Evolutionary conservation across 1,140 invertebrate genomes (phyloP).

Genomic region (Mercenaria mercenaria): DNA sequence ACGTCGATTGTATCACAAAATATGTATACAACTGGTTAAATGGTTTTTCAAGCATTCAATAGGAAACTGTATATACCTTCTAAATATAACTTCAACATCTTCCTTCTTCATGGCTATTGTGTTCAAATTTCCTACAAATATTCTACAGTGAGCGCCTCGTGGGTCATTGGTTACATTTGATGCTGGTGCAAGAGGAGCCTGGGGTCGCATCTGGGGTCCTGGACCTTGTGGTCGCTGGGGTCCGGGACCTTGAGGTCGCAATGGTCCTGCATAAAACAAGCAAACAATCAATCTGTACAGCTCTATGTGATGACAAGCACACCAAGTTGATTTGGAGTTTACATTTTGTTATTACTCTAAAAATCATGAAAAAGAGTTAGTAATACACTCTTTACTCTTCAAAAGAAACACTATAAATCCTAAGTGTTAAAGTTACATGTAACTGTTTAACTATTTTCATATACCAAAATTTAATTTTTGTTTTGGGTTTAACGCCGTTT

Average conservation of each 20-base stretch:
- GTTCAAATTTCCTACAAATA: slow-evolving; percentile 96
- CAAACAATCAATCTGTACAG: background rate
- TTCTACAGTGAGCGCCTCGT: slow-evolving; percentile 93
- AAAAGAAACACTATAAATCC: too few relatives aligned
- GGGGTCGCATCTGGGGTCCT: slow-evolving; percentile 55
- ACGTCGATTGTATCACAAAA: too few relatives aligned
- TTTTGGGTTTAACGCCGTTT: too few relatives aligned
- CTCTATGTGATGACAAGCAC: too few relatives aligned
- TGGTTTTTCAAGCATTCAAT: too few relatives aligned
- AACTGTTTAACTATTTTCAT: too few relatives aligned
- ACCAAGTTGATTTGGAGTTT: background rate
- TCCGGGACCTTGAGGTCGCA: background rate
- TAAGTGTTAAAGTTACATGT: too few relatives aligned
- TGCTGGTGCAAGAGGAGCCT: slow-evolving; percentile 52
- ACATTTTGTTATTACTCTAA: background rate
- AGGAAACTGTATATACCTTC: slow-evolving; percentile 83
- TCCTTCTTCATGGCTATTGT: slow-evolving; percentile 96
- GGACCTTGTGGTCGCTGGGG: slow-evolving; percentile 26
- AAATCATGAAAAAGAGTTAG: background rate
- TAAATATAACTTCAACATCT: slow-evolving; percentile 95
- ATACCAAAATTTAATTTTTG: too few relatives aligned
- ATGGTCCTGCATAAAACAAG: background rate
- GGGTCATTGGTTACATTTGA: slow-evolving; percentile 96
- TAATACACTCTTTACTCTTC: too few relatives aligned
- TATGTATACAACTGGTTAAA: too few relatives aligned